Conservation (phyloP, 2,888 invertebrate genomes). For the Pocota personata region DNA sequence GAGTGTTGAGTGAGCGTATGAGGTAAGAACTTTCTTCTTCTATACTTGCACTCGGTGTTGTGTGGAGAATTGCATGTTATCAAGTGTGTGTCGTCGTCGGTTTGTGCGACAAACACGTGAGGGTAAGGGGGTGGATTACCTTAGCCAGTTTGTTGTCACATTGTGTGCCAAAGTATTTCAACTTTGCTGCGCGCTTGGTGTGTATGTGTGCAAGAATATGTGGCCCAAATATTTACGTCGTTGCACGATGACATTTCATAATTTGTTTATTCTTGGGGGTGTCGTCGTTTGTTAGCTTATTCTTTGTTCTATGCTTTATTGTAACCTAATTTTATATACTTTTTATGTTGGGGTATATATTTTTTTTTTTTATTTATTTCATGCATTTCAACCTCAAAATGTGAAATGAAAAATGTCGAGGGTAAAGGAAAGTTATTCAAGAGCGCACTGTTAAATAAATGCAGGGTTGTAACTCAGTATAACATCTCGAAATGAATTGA, state of each 20-base stretch:
- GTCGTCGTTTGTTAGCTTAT: background rate
- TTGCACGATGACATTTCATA: slow-evolving; percentile 29
- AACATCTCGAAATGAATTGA: no score
- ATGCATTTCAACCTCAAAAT: background rate
- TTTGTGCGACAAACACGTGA: background rate
- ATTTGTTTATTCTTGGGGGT: background rate
- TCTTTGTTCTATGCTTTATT: background rate
- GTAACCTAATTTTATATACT: slow-evolving; percentile 8
- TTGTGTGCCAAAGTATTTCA: background rate
- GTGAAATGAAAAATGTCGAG: background rate
- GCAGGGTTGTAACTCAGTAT: no score
- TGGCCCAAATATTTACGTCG: slow-evolving; percentile 26
- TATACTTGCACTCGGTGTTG: slow-evolving; percentile 12
- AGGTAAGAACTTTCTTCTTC: slow-evolving; percentile 50
- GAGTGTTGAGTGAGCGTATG: slow-evolving; percentile 4
- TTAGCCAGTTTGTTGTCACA: background rate
- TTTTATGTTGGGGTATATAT: background rate
- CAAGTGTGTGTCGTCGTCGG: background rate
- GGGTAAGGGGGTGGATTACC: background rate
- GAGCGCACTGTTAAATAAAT: no score
- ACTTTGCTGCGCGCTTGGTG: no score
- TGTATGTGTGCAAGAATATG: background rate
- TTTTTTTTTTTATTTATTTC: background rate
- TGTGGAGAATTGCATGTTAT: background rate
- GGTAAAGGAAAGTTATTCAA: background rate